Percentiles rank a stretch among this genome's conserved stretches.
Conservation (phyloP, 2,797 vertebrate genomes). For the Sebastes nivosus region DNA sequence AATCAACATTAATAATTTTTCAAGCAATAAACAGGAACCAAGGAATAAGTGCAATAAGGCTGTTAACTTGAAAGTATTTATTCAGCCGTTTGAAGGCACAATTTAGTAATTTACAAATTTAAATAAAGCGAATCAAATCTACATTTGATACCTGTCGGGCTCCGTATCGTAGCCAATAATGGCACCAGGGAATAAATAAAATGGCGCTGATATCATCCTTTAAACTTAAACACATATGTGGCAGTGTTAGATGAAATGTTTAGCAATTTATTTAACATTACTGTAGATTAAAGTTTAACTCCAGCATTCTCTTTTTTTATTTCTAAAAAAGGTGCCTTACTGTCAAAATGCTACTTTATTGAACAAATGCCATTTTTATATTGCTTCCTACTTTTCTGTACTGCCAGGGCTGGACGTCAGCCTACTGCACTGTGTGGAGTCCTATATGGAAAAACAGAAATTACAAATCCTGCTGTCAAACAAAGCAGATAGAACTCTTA, state of each 20-base stretch:
- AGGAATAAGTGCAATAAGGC: background rate
- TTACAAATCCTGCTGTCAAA: conserved; percentile 5
- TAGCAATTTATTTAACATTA: background rate
- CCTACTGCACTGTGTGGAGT: conserved; percentile 1
- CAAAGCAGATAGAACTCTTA: background rate
- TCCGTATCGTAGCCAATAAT: conserved; percentile 18
- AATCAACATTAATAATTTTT: background rate
- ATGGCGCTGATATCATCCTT: background rate
- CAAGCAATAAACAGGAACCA: background rate
- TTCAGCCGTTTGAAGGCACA: background rate
- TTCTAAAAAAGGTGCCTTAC: background rate
- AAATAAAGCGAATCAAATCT: background rate
- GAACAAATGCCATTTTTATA: conserved; percentile 10
- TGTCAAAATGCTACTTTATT: conserved; percentile 16
- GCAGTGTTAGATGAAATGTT: conserved; percentile 36
- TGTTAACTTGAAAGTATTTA: background rate
- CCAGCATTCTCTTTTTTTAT: background rate
- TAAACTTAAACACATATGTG: conserved; percentile 18
- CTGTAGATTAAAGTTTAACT: background rate
- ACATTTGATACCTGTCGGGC: background rate
- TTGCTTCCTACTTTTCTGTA: conserved; percentile 27
- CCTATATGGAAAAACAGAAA: background rate
- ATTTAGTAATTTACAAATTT: background rate
- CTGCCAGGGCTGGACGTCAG: background rate
- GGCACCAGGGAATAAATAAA: conserved; percentile 10